These are phyloP conservation scores for Pangasius sanitwongsei DNA, from an alignment of 2,797 vertebrate species.

Conservation along the genomic window DNA sequence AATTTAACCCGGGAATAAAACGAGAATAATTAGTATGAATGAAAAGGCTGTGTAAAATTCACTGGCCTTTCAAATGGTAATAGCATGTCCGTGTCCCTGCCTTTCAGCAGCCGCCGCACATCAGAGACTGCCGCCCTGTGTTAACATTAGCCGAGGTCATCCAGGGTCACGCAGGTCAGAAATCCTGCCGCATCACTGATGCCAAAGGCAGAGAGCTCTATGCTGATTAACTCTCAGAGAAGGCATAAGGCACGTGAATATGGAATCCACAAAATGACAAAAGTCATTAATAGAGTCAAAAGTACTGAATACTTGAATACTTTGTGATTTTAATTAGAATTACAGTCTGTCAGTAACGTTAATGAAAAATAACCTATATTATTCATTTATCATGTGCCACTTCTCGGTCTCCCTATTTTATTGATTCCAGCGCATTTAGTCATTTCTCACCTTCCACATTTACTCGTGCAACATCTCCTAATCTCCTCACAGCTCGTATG, in stretches of 20 bases:
- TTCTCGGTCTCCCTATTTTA: neutral
- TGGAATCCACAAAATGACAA: neutral
- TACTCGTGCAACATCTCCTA: neutral
- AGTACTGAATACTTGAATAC: neutral
- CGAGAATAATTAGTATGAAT: neutral
- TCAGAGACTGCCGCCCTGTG: conserved; percentile 30
- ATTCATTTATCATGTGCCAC: neutral
- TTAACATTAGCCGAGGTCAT: conserved; percentile 46
- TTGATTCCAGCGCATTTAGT: neutral
- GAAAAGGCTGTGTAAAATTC: neutral
- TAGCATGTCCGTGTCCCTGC: neutral
- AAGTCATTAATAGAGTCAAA: neutral
- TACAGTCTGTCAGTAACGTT: neutral
- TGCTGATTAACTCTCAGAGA: neutral
- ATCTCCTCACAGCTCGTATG: neutral
- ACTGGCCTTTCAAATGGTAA: conserved; percentile 3
- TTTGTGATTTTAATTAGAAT: neutral
- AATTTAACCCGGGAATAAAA: neutral
- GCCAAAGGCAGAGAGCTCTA: neutral
- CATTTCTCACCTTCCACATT: neutral
- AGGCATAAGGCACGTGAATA: neutral
- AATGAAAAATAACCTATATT: neutral
- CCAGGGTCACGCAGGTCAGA: conserved; percentile 31
- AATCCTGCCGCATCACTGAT: neutral
- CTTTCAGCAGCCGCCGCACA: conserved; percentile 5